Conservation (phyloP, 2,113 vertebrate genomes). For the Hystrix brachyura region DNA sequence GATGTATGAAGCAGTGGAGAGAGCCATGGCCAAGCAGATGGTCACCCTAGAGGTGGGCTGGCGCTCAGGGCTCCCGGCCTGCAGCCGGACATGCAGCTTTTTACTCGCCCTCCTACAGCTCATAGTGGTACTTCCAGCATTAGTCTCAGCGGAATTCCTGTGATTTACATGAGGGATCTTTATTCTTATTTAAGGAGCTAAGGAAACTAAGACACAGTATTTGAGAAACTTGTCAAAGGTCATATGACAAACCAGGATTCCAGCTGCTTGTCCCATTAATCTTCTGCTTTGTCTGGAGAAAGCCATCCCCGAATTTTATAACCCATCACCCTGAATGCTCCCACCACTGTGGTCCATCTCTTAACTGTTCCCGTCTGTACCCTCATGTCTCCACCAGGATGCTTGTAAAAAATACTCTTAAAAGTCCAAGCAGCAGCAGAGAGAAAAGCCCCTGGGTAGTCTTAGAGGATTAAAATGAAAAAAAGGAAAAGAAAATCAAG, state of each 20-base stretch:
- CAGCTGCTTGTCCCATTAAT: not conserved
- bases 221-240: not conserved
- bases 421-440: not conserved
- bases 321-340: fast-evolving
- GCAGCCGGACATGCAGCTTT: not conserved
- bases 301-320: not conserved
- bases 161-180: too few relatives aligned
- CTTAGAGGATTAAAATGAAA: not conserved
- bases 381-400: not conserved
- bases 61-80: fast-evolving
- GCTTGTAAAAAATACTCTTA: not conserved
- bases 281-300: not conserved
- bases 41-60: slow-evolving; percentile 97
- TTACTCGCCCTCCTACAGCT: fast-evolving
- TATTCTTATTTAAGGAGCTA: not conserved
- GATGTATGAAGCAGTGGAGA: slow-evolving; percentile 98
- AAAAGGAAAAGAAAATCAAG: not conserved
- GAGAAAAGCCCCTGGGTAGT: too few relatives aligned
- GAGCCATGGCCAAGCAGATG: slow-evolving; percentile 98
- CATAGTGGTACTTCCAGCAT: fast-evolving
- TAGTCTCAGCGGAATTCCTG: fast-evolving
- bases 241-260: not conserved
- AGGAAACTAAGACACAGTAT: not conserved
- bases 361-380: not conserved
- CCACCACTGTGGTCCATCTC: not conserved